Conservation (phyloP, 2,888 invertebrate genomes). For the Hirtodrosophila duncani region DNA sequence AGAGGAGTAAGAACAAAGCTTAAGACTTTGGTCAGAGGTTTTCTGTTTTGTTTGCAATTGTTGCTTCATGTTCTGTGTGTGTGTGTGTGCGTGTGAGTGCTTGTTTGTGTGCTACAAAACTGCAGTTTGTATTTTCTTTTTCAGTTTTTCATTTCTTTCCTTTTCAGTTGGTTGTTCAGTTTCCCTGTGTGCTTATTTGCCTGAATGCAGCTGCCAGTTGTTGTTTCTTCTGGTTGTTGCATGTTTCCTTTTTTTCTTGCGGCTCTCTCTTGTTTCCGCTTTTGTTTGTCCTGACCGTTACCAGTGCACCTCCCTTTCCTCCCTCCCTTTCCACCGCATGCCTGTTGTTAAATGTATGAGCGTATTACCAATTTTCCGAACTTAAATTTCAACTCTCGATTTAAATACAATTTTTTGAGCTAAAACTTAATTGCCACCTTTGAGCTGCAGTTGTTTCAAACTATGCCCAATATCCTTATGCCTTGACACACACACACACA, state of each 20-base stretch:
- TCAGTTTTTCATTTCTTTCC: not conserved
- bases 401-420: constrained; percentile 2
- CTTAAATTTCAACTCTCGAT: too few relatives aligned
- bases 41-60: constrained; percentile 15
- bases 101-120: not conserved
- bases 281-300: constrained; percentile 1
- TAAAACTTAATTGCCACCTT: too few relatives aligned
- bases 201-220: not conserved
- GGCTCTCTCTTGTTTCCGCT: not conserved
- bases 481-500: constrained; percentile 3
- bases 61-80: constrained; percentile 22
- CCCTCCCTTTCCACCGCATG: not conserved
- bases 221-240: constrained; percentile 8
- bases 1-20: not conserved
- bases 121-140: not conserved
- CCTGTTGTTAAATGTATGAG: constrained; percentile 4
- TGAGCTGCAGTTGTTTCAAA: constrained; percentile 26
- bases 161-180: constrained; percentile 5
- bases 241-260: constrained; percentile 14
- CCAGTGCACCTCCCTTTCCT: not conserved
- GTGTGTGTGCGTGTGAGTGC: constrained; percentile 5
- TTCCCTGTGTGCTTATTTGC: not conserved
- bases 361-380: too few relatives aligned
- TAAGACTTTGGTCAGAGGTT: constrained; percentile 23
- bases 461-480: constrained; percentile 18